These are phyloP conservation scores for Vanessa cardui DNA, from an alignment of 2,888 invertebrate species.

Conservation along the genomic window DNA sequence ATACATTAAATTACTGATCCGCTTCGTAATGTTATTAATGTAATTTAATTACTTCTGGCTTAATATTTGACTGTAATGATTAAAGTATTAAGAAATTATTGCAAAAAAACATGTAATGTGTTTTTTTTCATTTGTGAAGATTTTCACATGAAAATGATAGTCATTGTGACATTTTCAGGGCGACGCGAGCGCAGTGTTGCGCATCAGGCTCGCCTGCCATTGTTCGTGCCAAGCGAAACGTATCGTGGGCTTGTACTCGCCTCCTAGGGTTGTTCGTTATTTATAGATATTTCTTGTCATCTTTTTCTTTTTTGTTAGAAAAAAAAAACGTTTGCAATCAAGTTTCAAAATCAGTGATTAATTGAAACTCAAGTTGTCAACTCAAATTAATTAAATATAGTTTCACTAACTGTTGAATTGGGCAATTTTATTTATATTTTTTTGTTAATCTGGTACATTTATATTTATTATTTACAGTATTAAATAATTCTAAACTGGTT, in stretches of 20 bases:
- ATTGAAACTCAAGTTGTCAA: no score
- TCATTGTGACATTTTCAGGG: conserved; percentile 48
- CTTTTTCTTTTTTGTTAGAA: no score
- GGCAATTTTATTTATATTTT: no score
- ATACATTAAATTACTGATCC: background rate
- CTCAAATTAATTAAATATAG: no score
- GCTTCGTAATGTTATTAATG: conserved; percentile 6
- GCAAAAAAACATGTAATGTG: background rate
- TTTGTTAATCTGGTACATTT: no score
- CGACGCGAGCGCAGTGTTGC: conserved; percentile 58
- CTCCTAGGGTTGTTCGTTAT: conserved; percentile 30
- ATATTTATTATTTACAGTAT: no score
- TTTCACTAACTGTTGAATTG: no score
- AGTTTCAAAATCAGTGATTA: no score
- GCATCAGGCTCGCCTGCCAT: conserved; percentile 74
- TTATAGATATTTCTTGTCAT: background rate
- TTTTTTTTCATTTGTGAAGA: conserved; percentile 19
- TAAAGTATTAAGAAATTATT: background rate
- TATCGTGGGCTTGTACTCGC: conserved; percentile 48
- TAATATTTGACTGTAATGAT: background rate
- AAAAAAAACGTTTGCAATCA: no score
- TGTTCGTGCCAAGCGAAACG: conserved; percentile 75
- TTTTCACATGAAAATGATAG: conserved; percentile 33
- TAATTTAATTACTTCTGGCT: background rate
- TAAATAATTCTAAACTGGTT: background rate